Evolutionary conservation across 2,888 invertebrate genomes (phyloP).

Genomic region (Saturnia japonica): DNA sequence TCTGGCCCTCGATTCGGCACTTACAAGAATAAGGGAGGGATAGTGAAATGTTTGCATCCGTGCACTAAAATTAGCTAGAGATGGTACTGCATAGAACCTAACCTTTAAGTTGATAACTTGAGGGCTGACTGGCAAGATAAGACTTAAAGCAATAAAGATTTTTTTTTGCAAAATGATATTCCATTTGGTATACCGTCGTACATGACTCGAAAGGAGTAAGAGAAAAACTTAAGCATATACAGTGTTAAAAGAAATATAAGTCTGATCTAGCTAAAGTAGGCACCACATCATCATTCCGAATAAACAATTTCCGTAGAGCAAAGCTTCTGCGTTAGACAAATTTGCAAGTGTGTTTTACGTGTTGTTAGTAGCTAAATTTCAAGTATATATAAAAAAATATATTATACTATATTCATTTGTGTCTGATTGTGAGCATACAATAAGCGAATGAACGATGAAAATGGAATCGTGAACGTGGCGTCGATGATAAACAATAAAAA

Average conservation of each 20-base stretch:
- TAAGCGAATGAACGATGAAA: constrained; percentile 14
- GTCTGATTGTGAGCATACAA: constrained; percentile 4
- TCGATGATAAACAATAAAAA: constrained; percentile 39
- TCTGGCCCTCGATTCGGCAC: too few relatives aligned
- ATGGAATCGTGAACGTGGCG: constrained; percentile 16
- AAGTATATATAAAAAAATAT: not conserved
- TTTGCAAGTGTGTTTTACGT: not conserved
- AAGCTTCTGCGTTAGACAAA: not conserved
- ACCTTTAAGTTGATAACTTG: not conserved
- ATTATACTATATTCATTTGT: not conserved
- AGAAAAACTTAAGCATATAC: not conserved
- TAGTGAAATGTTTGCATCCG: too few relatives aligned
- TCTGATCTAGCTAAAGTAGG: not conserved
- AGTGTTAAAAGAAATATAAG: not conserved
- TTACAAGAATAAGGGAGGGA: too few relatives aligned
- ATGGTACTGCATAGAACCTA: not conserved
- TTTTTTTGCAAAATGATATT: not conserved
- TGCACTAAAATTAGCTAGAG: not conserved
- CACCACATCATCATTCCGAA: not conserved
- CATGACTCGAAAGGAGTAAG: not conserved
- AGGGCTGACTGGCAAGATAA: not conserved
- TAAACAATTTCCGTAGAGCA: not conserved
- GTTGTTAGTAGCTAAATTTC: not conserved
- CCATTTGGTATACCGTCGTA: not conserved
- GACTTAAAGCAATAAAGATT: not conserved